Evolutionary conservation across 2,113 vertebrate species (phyloP).

Genomic region (Alethe diademata): DNA sequence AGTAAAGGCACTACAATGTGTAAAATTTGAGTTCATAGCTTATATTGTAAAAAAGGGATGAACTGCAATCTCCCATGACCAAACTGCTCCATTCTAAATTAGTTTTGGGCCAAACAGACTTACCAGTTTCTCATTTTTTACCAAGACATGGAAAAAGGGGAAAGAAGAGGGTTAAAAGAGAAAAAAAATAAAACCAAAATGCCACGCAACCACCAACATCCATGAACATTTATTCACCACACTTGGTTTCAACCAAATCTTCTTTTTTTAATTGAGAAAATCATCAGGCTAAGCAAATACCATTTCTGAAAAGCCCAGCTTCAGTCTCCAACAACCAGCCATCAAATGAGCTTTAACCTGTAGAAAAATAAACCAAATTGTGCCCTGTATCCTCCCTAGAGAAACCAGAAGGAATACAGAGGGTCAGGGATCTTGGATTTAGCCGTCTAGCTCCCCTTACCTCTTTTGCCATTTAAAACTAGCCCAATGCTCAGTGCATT

Average conservation of each 20-base stretch:
- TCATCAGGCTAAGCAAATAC: neutral
- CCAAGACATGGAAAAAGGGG: neutral
- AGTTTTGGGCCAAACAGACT: neutral
- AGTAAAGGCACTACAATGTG: neutral
- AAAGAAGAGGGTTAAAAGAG: neutral
- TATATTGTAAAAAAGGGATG: neutral
- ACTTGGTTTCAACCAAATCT: neutral
- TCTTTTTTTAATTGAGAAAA: neutral
- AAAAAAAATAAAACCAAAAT: neutral
- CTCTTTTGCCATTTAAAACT: neutral
- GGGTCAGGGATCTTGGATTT: neutral
- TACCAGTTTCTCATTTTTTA: neutral
- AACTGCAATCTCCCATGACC: neutral
- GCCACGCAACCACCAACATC: neutral
- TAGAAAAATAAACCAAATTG: neutral
- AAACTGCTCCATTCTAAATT: neutral
- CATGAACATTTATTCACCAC: neutral
- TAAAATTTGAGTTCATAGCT: neutral
- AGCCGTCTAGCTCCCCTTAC: neutral
- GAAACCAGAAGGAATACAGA: neutral
- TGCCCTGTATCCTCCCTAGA: neutral
- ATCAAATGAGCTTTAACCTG: neutral
- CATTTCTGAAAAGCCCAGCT: neutral
- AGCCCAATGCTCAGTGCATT: neutral
- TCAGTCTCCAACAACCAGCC: neutral